Evolutionary conservation across 2,797 vertebrate species (phyloP).

Genomic region (Corythornis leucogaster): DNA sequence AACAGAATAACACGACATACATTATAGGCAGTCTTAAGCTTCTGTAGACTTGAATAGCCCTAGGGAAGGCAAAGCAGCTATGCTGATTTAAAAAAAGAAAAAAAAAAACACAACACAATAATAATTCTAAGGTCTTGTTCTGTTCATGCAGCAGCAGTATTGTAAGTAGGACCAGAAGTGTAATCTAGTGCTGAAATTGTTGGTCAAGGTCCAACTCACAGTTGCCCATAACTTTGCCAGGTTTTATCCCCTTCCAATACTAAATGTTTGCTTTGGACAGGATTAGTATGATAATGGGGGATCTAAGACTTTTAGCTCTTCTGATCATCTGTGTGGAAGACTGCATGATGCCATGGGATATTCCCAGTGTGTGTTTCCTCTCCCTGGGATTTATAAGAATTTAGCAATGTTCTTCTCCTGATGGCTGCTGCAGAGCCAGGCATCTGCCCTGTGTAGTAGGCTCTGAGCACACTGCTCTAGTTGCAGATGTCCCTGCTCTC

Average conservation of each 20-base stretch:
- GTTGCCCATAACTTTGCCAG: background rate
- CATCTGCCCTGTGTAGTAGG: too few species aligned
- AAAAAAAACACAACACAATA: background rate
- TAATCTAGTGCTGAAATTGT: conserved; percentile 5
- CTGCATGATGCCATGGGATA: background rate
- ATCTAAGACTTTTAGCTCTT: conserved; percentile 1
- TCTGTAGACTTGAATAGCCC: conserved; percentile 1
- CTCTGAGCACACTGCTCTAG: background rate
- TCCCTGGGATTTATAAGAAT: background rate
- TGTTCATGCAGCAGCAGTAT: background rate
- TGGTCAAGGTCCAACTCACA: background rate
- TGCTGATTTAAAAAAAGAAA: background rate
- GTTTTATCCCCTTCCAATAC: background rate
- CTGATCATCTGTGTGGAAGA: background rate
- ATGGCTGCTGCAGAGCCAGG: background rate
- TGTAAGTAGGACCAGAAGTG: background rate
- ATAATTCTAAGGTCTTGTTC: background rate
- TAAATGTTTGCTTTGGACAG: conserved; percentile 29
- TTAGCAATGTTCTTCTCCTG: background rate
- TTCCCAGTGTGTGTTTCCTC: background rate
- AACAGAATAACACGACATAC: conserved; percentile 52
- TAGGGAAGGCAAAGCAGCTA: background rate
- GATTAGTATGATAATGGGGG: background rate
- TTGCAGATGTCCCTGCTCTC: background rate
- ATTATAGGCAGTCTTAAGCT: conserved; percentile 43